phyloP scores from a whole-genome alignment of 2,888 invertebrate genomes.

The Athetis lepigone region DNA sequence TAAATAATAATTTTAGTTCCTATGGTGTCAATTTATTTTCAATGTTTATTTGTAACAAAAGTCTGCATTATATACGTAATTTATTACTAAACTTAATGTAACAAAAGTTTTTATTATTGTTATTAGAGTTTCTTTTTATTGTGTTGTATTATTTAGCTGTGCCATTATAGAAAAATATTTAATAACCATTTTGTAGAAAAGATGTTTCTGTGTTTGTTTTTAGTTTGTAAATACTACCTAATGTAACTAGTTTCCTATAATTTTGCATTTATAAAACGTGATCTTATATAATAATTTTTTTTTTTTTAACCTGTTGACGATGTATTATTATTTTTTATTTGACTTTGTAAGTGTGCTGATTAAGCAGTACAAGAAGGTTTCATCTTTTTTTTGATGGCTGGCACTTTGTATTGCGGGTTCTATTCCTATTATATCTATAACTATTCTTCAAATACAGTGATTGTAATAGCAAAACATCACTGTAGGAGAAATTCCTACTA shows the following conservation, averaged over 20 bases:
- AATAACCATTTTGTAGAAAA: conserved; percentile 35
- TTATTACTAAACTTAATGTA: not conserved
- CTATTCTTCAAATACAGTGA: too few relatives aligned
- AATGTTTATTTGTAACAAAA: not conserved
- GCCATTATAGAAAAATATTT: conserved; percentile 54
- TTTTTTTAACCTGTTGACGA: conserved; percentile 1
- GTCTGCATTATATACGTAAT: conserved; percentile 23
- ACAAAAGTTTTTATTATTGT: not conserved
- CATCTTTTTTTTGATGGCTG: too few relatives aligned
- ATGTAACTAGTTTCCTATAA: not conserved
- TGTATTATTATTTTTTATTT: conserved; percentile 6
- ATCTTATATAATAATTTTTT: conserved; percentile 30
- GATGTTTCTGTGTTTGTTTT: not conserved
- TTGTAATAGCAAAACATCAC: too few relatives aligned
- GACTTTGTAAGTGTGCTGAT: not conserved
- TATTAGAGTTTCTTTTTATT: conserved; percentile 8
- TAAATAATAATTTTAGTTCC: conserved; percentile 35
- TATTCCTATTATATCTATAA: too few relatives aligned
- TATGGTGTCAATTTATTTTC: conserved; percentile 21
- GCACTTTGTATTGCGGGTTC: too few relatives aligned
- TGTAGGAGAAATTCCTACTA: too few relatives aligned
- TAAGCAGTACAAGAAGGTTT: not conserved
- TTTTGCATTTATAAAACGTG: conserved; percentile 12
- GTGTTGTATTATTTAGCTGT: conserved; percentile 43
- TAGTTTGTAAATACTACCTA: conserved; percentile 10